phyloP scores from a whole-genome alignment of 2,797 vertebrate genomes.

The Artibeus lituratus region DNA sequence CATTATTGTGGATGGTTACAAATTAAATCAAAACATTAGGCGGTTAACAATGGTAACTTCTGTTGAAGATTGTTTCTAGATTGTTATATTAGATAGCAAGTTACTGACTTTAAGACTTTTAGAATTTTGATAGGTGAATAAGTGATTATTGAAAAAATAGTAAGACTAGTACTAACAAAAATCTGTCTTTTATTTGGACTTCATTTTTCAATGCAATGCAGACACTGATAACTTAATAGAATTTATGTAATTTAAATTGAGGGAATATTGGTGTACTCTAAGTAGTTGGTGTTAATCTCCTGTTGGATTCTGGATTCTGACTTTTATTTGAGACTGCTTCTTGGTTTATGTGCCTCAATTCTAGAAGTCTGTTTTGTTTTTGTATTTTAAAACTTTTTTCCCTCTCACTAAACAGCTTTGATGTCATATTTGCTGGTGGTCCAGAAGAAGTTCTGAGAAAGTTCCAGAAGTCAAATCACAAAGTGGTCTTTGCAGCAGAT shows the following conservation, averaged over 20 bases:
- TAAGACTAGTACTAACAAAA: background rate
- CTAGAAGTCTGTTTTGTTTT: background rate
- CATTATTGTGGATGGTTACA: background rate
- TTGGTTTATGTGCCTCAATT: background rate
- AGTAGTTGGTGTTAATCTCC: background rate
- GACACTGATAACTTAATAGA: background rate
- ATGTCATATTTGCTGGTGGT: slow-evolving; percentile 94
- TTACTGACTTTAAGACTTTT: background rate
- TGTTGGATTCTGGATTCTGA: background rate
- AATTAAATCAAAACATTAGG: background rate
- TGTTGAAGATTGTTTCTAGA: background rate
- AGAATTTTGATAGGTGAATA: background rate
- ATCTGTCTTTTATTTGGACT: background rate
- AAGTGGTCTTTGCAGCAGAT: slow-evolving; percentile 94
- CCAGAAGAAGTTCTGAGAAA: slow-evolving; percentile 95
- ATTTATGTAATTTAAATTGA: background rate
- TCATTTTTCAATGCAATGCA: background rate
- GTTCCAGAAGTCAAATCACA: slow-evolving; percentile 93
- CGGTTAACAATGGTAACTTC: background rate
- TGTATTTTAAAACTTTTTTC: background rate
- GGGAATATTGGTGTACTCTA: background rate
- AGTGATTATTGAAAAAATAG: background rate
- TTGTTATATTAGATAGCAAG: background rate
- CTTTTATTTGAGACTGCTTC: background rate
- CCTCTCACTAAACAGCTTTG: slow-evolving; percentile 86